Conservation (phyloP, 2,113 vertebrate genomes). For the Bubalus kerabau region DNA sequence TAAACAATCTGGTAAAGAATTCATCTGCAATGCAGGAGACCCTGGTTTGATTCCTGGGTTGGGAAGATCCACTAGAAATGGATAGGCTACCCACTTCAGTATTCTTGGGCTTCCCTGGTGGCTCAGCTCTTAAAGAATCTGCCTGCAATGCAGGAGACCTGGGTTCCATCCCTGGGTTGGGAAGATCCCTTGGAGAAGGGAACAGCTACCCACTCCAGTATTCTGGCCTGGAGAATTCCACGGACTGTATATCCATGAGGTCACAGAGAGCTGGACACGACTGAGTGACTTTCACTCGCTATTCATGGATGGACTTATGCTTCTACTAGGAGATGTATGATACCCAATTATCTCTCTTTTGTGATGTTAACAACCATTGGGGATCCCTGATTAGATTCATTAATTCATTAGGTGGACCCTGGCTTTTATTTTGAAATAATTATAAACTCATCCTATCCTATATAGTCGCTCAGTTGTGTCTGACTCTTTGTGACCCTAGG, state of each 20-base stretch:
- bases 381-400: neutral
- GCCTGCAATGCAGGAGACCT: neutral
- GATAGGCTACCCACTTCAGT: too few relatives aligned
- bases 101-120: too few relatives aligned
- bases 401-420: neutral
- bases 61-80: too few relatives aligned
- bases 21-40: neutral
- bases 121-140: too few relatives aligned
- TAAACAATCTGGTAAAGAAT: neutral
- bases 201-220: neutral
- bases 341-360: neutral
- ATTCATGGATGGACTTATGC: neutral
- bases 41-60: too few relatives aligned
- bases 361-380: neutral
- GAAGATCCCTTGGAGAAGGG: neutral
- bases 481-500: neutral
- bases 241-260: neutral
- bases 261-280: neutral
- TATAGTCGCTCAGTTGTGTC: neutral
- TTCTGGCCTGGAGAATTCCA: neutral
- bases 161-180: neutral
- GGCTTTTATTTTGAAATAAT: slow-evolving; percentile 8
- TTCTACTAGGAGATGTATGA: neutral
- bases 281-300: neutral
- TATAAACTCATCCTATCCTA: neutral